These are phyloP conservation scores for Ptilonorhynchus violaceus DNA, from an alignment of 2,113 vertebrate species.

Conservation along the genomic window DNA sequence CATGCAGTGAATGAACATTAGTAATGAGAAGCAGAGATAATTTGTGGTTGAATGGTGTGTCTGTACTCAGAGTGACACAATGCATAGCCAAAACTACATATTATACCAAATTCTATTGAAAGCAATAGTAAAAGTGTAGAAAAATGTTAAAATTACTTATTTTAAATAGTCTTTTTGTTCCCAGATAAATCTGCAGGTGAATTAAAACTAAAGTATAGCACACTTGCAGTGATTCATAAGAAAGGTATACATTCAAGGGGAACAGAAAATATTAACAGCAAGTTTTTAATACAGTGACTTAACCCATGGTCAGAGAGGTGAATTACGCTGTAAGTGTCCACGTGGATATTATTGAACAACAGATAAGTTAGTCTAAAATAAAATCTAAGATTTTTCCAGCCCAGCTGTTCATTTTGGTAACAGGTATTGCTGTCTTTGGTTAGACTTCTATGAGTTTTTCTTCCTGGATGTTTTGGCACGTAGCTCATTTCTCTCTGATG, in stretches of 20 bases:
- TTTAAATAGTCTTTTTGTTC: conserved; percentile 48
- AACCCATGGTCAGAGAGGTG: background rate
- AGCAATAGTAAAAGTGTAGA: background rate
- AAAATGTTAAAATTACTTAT: conserved; percentile 36
- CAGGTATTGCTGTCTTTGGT: background rate
- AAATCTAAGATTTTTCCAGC: background rate
- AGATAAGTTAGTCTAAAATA: background rate
- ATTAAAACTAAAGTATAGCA: background rate
- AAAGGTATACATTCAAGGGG: background rate
- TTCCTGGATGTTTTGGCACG: background rate
- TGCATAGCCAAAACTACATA: background rate
- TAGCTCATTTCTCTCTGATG: background rate
- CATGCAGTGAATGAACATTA: conserved; percentile 59
- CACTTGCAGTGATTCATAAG: background rate
- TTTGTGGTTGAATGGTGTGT: conserved; percentile 50
- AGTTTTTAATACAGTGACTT: background rate
- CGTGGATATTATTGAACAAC: background rate
- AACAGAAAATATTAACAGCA: background rate
- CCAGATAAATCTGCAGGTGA: conserved; percentile 14
- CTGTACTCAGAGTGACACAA: conserved; percentile 42
- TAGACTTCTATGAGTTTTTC: background rate
- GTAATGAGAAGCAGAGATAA: conserved; percentile 67
- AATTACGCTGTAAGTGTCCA: background rate
- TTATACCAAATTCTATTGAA: conserved; percentile 50
- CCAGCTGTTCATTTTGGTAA: background rate